These are phyloP conservation scores for Myxocyprinus asiaticus DNA, from an alignment of 2,113 vertebrate genomes.

Conservation along the genomic window DNA sequence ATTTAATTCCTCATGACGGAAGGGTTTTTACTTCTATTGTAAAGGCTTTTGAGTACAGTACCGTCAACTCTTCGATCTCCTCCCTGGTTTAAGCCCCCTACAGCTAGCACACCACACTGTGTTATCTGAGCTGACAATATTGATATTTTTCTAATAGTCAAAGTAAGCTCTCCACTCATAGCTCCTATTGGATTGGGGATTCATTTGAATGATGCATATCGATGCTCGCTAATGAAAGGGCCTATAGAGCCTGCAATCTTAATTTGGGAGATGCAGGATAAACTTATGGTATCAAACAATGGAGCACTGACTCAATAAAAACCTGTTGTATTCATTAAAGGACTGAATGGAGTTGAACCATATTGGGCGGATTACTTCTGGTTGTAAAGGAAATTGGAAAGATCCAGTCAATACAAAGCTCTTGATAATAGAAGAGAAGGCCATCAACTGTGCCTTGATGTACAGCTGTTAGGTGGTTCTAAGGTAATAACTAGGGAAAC, in stretches of 20 bases:
- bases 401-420: neutral
- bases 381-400: neutral
- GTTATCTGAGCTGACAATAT: conserved; percentile 46
- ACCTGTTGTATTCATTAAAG: neutral
- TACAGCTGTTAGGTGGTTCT: neutral
- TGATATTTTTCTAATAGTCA: conserved; percentile 49
- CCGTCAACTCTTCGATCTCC: neutral
- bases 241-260: conserved; percentile 4
- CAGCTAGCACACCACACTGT: conserved; percentile 8
- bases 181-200: neutral
- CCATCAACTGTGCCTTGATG: conserved; percentile 18
- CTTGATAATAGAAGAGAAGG: conserved; percentile 1
- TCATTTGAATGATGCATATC: conserved; percentile 40
- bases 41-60: conserved; percentile 15
- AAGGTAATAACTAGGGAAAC: conserved; percentile 18
- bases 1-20: neutral
- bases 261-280: conserved; percentile 2
- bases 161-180: conserved; percentile 5
- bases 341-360: neutral
- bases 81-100: conserved; percentile 24
- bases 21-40: no score
- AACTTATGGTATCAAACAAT: conserved; percentile 18
- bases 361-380: neutral
- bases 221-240: conserved; percentile 31
- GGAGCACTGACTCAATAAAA: neutral